phyloP scores from a whole-genome alignment of 2,888 invertebrate genomes.

The Papilio gigon region DNA sequence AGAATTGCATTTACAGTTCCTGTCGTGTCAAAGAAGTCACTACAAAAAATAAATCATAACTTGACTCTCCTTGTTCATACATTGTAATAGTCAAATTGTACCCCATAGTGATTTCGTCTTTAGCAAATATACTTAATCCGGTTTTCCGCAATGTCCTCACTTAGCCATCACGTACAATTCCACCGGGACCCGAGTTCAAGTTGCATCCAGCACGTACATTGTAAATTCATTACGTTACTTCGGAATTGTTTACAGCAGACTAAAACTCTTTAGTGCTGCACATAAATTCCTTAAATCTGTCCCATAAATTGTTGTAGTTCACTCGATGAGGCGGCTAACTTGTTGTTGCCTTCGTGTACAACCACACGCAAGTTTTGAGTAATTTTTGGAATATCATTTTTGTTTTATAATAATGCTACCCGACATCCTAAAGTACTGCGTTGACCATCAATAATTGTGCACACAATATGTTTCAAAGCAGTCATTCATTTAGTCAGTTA shows the following conservation, averaged over 20 bases:
- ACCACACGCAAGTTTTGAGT: not conserved
- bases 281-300: constrained; percentile 45
- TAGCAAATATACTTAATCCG: not conserved
- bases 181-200: constrained; percentile 35
- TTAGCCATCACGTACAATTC: constrained; percentile 57
- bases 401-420: not conserved
- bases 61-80: not conserved
- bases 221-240: constrained; percentile 41
- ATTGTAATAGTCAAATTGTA: constrained; percentile 6
- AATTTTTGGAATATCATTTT: not conserved
- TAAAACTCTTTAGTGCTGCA: constrained; percentile 41
- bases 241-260: constrained; percentile 39
- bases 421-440: no score
- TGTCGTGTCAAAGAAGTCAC: not conserved
- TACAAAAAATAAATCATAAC: not conserved
- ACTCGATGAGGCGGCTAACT: constrained; percentile 42
- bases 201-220: constrained; percentile 39
- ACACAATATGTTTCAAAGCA: not conserved
- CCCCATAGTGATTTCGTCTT: not conserved
- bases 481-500: no score
- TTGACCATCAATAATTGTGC: no score
- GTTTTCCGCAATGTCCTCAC: constrained; percentile 4
- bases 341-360: constrained; percentile 25
- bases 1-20: no score
- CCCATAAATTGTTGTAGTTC: constrained; percentile 41